Conservation (phyloP, 1,140 invertebrate species). For the Battus philenor region DNA sequence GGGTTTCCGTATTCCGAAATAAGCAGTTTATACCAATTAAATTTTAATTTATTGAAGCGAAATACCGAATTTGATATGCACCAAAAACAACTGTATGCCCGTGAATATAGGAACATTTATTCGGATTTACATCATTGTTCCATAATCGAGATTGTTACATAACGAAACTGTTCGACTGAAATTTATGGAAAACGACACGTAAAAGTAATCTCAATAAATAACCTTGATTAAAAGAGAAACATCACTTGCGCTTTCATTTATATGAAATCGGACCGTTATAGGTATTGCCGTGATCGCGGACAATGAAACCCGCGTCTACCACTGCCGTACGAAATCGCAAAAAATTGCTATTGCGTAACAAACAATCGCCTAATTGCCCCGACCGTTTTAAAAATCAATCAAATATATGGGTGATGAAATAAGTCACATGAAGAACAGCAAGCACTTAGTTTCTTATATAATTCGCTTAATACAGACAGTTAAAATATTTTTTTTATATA, state of each 20-base stretch:
- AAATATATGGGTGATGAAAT: slow-evolving; percentile 39
- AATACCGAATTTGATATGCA: not conserved
- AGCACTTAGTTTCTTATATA: no score
- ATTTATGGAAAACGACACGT: slow-evolving; percentile 16
- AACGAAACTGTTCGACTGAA: slow-evolving; percentile 8
- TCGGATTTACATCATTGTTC: not conserved
- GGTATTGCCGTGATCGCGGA: slow-evolving; percentile 56
- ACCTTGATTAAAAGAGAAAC: slow-evolving; percentile 36
- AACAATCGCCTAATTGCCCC: slow-evolving; percentile 48
- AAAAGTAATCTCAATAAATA: slow-evolving; percentile 16
- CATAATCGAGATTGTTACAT: not conserved
- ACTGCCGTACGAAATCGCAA: slow-evolving; percentile 57
- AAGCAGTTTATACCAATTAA: no score
- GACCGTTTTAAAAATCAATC: slow-evolving; percentile 51
- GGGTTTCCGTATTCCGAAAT: no score
- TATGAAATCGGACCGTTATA: slow-evolving; percentile 42
- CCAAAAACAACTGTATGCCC: not conserved
- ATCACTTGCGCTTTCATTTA: slow-evolving; percentile 50
- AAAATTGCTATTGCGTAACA: slow-evolving; percentile 61
- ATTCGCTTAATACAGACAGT: no score
- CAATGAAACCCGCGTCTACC: slow-evolving; percentile 59
- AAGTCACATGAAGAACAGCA: not conserved
- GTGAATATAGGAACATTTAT: not conserved
- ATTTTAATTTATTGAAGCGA: no score
- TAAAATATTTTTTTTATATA: no score